phyloP scores from a whole-genome alignment of 2,888 invertebrate genomes.

The Acanthosepion pharaonis region DNA sequence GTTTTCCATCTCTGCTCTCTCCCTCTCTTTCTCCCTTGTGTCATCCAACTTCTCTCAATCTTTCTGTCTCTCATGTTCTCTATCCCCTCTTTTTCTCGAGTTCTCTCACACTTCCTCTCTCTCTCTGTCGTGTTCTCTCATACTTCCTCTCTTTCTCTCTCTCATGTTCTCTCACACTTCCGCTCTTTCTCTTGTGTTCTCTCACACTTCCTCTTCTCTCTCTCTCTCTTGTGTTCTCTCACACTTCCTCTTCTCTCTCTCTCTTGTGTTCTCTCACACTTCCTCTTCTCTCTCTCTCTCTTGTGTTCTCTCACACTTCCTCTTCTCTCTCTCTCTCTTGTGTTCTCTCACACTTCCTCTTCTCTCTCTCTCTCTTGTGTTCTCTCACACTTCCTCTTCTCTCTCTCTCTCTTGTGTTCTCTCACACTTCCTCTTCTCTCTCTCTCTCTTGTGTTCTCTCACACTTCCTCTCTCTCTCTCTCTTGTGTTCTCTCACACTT shows the following conservation, averaged over 20 bases:
- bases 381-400: no score
- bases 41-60: neutral
- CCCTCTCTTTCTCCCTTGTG: neutral
- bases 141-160: neutral
- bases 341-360: neutral
- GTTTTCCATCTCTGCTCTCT: no score
- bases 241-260: neutral
- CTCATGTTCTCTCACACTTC: neutral
- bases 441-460: neutral
- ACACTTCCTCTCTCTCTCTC: neutral
- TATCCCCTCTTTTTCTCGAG: no score
- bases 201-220: neutral
- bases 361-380: slow-evolving; percentile 23
- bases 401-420: neutral
- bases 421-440: neutral
- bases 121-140: no score
- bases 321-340: neutral
- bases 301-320: neutral
- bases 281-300: neutral
- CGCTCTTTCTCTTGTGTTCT: neutral
- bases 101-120: neutral
- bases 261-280: slow-evolving; percentile 34
- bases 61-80: no score
- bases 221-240: neutral
- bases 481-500: slow-evolving; percentile 13